phyloP scores from a whole-genome alignment of 2,113 vertebrate genomes.

The Nipponia nippon region DNA sequence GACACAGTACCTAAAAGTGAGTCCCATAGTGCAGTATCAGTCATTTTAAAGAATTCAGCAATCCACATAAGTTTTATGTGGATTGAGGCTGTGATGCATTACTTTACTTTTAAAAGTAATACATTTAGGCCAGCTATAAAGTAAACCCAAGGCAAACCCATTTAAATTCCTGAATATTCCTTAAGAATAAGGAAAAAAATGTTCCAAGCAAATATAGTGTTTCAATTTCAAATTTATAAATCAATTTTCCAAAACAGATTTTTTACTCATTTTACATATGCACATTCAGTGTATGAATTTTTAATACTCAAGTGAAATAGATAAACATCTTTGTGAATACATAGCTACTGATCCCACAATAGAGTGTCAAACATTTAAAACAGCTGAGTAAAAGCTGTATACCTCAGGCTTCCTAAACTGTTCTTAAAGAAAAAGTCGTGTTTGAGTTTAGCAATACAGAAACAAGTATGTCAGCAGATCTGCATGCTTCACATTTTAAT shows the following conservation, averaged over 20 bases:
- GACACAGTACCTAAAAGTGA: neutral
- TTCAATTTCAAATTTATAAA: neutral
- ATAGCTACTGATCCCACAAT: neutral
- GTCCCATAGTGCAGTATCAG: neutral
- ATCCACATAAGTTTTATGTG: neutral
- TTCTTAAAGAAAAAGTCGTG: neutral
- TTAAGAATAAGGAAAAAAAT: neutral
- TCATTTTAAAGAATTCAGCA: neutral
- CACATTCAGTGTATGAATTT: neutral
- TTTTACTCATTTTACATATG: neutral
- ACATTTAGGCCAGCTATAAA: neutral
- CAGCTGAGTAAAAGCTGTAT: neutral
- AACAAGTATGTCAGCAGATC: neutral
- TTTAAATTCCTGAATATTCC: neutral
- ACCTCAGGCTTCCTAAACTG: neutral
- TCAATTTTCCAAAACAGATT: neutral
- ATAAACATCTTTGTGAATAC: neutral
- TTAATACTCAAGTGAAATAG: neutral
- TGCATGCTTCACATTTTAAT: neutral
- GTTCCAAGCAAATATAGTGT: neutral
- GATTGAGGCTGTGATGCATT: neutral
- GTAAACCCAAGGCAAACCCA: neutral
- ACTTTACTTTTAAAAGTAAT: neutral
- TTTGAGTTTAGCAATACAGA: neutral
- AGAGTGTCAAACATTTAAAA: neutral